Conservation (phyloP, 2,888 invertebrate genomes). For the Dicyrtoma fusca region DNA sequence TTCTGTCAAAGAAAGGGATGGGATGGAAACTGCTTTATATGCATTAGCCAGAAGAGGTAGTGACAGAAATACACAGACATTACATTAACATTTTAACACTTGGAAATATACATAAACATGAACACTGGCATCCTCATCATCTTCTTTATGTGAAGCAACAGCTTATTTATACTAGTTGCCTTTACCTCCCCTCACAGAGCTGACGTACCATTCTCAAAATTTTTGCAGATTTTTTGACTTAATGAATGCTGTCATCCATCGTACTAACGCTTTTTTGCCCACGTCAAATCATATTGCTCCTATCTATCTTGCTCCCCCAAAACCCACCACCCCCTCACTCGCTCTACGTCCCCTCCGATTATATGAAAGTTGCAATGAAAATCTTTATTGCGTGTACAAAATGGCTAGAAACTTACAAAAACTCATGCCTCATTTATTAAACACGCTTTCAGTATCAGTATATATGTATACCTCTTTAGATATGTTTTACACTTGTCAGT, state of each 20-base stretch:
- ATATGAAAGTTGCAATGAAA: not conserved
- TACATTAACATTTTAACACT: conserved; percentile 35
- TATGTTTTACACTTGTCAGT: not conserved
- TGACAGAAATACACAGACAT: conserved; percentile 30
- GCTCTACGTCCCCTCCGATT: not conserved
- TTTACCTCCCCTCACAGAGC: conserved; percentile 20
- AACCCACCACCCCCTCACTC: not conserved
- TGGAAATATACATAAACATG: conserved; percentile 28
- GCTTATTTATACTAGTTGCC: conserved; percentile 21
- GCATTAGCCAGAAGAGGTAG: conserved; percentile 27
- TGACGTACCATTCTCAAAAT: conserved; percentile 2
- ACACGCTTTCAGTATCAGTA: conserved; percentile 5
- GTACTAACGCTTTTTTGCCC: conserved; percentile 9
- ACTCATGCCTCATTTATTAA: not conserved
- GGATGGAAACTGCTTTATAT: conserved; percentile 14
- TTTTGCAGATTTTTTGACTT: conserved; percentile 18
- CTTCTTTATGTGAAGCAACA: conserved; percentile 1
- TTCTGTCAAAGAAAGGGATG: conserved; percentile 13
- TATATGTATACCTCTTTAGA: not conserved
- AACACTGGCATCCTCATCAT: conserved; percentile 24
- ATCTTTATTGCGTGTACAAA: not conserved
- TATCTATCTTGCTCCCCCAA: not conserved
- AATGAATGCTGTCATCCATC: conserved; percentile 23
- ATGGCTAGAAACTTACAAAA: not conserved
- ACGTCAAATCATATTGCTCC: conserved; percentile 12